Evolutionary conservation across 2,888 invertebrate genomes (phyloP), one percentile per base, ranked within the genome.

Genomic region (Pristionchus japonicus): DNA sequence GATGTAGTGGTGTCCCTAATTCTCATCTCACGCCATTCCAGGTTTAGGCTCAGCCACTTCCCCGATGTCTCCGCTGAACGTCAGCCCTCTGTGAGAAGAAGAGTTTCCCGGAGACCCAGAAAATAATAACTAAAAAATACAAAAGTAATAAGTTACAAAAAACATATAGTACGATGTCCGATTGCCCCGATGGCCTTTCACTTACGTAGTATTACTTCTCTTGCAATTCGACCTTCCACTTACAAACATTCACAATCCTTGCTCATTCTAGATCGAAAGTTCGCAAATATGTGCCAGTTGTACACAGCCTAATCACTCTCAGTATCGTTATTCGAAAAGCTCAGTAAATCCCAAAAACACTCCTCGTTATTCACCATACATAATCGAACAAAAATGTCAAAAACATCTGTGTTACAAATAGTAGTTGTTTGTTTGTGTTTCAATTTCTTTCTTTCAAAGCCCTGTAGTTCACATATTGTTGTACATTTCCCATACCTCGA

Each of bases 141-240:
- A 57, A 52, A 77, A 13, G n/a, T 74, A 74, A 74, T 74, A 77
- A 77, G 47, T 77, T 47, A 47, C n/a, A 31, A 40, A 77, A 77
- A 77, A 74, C 37, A 23, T 23, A 77, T 77, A 77, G 77, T 77
- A 77, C 77, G 27, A 17, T 43, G 43, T 47, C 20, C 77, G 0
- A n/a, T 43, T 27, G 43, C 74, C 77, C 77, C 43, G 43, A 43
- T 77, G 77, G 77, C 77, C 77, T 77, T 77, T 77, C 77, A 77
- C 77, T 77, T 77, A 77, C 77, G 43, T 77, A 77, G 77, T 77
- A 77, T 77, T 74, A 27, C 7, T 27, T 31, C 77, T 77, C 77
- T 77, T 77, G 77, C 77, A 77, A 77, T 77, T 77, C 27, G 13
- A 34, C 70, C 37, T 77, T 77, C 40, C 77, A 43, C 77, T 47